Evolutionary conservation across 2,888 invertebrate genomes (phyloP), one percentile per base, ranked within the genome.

Genomic region (Podabrus alpinus): DNA sequence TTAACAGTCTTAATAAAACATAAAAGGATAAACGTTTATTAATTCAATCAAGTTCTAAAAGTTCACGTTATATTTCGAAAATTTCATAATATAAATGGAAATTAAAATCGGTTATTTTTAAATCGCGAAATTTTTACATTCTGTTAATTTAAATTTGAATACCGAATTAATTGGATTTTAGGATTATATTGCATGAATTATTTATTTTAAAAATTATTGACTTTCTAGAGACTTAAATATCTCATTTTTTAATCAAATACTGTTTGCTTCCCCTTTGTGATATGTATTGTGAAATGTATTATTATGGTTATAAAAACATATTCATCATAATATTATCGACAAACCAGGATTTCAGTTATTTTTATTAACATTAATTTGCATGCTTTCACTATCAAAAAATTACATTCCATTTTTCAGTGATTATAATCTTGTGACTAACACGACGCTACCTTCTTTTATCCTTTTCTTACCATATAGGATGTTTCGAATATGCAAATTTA

Each of bases 61-160:
- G 45, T 45, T 45, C n/a, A 45, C n/a, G 9, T 21, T 19, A 19
- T 19, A 64, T 19, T 64, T 61, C 11, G n/a, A 64, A 64, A 64
- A 19, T 64, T 64, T 64, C 21, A 64, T 16, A 64, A 64, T 64
- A 64, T 64, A 64, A 64, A 64, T 64, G 62, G 62, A 64, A 64
- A 64, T 64, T 64, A 19, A 64, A 64, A 21, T 21, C 62, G n/a
- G 45, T 64, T 21, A 64, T 64, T 64, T 61, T 64, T 64, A 19
- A 64, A 64, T 64, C 17, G 62, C 45, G 19, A 64, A 64, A 64
- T 19, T 59, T 71, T 71, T 64, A 45, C 70, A 64, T 71, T 45
- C 45, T 71, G 70, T 71, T 71, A 71, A 71, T 71, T 71, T 45
- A 19, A 71, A 71, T 71, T 71, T 71, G 70, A 64, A 71, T 71